Base-by-base conservation (phyloP, 2,888 invertebrate genomes). In the Trichogramma evanescens region DNA sequence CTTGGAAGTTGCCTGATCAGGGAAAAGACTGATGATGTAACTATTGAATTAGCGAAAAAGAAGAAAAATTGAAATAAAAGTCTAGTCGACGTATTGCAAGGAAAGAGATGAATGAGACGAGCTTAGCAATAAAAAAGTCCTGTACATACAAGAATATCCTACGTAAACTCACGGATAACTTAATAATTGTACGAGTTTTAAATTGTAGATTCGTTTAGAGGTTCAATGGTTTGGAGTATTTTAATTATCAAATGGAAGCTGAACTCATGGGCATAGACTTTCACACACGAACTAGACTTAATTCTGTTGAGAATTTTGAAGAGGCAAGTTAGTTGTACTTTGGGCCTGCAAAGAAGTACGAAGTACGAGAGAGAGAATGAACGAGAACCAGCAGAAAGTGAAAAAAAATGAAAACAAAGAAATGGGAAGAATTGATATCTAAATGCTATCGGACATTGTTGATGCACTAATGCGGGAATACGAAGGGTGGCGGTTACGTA, bases 171-270 rank as follows among this genome's bases (percentile, higher is more conserved):
- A 26, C 26, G 26, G 26, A 26, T 26, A 26, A 26, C 26, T 26
- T 26, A 26, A 26, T 26, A 26, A 26, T 26, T 26, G 26, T 26
- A 26, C 26, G 26, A 8, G 26, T 10, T 62, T 59, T 59, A 62
- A 60, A 62, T 63, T 65, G 62, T 49, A 56, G 26, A 63, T 63
- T 59, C 57, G 50, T 62, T 63, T 59, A 53, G 56, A 60, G 56
- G 43, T 61, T 52, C 53, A 13, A 48, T 42, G 51, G 56, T 56
- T 58, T 63, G 58, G 56, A 56, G 60, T 56, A 63, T 63, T 64
- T 65, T 65, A 64, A 65, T 65, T 65, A 63, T 60, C 65, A 62
- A 62, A 63, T 63, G 62, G 60, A 63, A 63, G 26, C 2, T 26
- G 26, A 26, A 26, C 26, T 2, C 26, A 26, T 26, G 26, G 13